A percentile compares a stretch with the other conserved stretches of the same genome.
Evolutionary conservation across 2,888 invertebrate species (phyloP).

Genomic region (Luperina testacea): DNA sequence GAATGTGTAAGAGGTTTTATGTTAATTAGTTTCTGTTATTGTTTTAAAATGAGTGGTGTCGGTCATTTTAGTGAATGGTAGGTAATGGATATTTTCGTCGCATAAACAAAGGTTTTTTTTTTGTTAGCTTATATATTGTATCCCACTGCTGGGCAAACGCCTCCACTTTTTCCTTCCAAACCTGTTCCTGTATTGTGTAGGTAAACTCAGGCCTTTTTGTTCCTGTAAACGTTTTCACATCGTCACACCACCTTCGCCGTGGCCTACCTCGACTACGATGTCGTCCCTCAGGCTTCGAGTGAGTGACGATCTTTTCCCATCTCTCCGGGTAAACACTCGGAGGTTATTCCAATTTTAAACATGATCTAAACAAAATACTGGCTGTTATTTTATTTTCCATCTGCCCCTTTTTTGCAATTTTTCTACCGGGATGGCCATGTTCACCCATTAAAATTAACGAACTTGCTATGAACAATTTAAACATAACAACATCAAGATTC

Average conservation of each 20-base stretch:
- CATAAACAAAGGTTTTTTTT: too few species aligned
- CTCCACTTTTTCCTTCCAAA: neutral
- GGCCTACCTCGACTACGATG: neutral
- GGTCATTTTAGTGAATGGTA: neutral
- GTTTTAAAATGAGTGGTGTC: conserved; percentile 25
- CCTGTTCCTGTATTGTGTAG: neutral
- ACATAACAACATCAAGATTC: neutral
- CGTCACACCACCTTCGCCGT: too few species aligned
- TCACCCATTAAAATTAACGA: neutral
- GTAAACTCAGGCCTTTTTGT: neutral
- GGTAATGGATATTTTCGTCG: neutral
- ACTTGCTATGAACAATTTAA: neutral
- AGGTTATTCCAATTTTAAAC: neutral
- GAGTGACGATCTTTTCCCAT: neutral
- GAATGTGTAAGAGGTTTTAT: conserved; percentile 39
- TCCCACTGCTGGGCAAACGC: neutral
- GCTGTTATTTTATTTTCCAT: neutral
- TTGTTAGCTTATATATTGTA: neutral
- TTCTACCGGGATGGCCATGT: neutral
- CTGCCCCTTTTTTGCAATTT: neutral
- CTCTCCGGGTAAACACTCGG: neutral
- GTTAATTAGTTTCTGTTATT: conserved; percentile 42
- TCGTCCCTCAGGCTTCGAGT: neutral
- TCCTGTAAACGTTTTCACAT: neutral
- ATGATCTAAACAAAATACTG: neutral